phyloP scores from a whole-genome alignment of 2,888 invertebrate species.

The Synanthedon vespiformis region DNA sequence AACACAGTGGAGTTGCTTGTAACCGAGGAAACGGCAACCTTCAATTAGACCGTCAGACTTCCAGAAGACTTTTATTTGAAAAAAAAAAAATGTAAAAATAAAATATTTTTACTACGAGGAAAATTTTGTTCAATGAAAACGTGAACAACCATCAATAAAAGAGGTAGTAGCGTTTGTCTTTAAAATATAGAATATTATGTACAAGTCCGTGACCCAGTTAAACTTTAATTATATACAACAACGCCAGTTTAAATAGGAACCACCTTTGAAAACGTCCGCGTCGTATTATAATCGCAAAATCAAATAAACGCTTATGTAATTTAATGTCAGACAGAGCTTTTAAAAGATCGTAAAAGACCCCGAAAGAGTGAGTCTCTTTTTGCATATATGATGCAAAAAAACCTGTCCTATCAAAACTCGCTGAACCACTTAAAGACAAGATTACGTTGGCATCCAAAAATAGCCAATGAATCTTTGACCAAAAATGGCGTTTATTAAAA shows the following conservation, averaged over 20 bases:
- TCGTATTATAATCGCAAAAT: neutral
- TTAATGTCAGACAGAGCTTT: neutral
- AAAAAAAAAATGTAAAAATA: too few relatives aligned
- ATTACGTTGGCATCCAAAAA: constrained; percentile 10
- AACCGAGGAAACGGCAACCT: too few relatives aligned
- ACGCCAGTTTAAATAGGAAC: neutral
- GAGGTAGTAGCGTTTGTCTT: too few relatives aligned
- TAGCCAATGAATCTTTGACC: constrained; percentile 8
- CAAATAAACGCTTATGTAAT: neutral
- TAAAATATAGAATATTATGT: neutral
- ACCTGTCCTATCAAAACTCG: constrained; percentile 11
- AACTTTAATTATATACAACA: neutral
- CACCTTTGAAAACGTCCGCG: neutral
- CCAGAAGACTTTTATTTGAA: too few relatives aligned
- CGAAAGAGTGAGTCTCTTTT: too few relatives aligned
- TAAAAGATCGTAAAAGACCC: neutral
- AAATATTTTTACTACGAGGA: too few relatives aligned
- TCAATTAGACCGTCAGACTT: too few relatives aligned
- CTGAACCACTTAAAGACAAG: constrained; percentile 9
- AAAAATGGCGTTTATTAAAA: neutral
- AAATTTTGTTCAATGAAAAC: too few relatives aligned
- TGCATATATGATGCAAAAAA: constrained; percentile 2
- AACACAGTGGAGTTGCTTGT: too few relatives aligned
- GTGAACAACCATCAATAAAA: too few relatives aligned
- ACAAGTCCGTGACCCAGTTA: neutral